Evolutionary conservation across 2,113 vertebrate species (phyloP), one percentile per base, ranked within the genome.

Genomic region (Clarias macrocephalus): DNA sequence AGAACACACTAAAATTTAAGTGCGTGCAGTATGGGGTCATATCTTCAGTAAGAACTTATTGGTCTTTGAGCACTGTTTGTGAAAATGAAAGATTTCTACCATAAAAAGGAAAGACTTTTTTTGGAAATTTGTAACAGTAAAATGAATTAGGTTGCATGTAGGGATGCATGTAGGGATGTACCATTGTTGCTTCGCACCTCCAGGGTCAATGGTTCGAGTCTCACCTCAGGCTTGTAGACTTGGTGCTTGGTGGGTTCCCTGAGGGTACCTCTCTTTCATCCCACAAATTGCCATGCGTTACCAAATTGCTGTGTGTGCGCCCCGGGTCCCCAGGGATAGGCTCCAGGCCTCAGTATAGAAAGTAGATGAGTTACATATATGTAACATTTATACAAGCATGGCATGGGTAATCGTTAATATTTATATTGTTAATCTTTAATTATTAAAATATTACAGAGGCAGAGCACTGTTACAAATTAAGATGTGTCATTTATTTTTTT

Each of bases 1-100:
- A 68, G 66, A 75, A 77, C 23, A 33, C 52, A 76, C 73, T 86
- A 57, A 82, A 88, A 86, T 75, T 83, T 28, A 73, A 83, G 75
- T 63, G 75, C 21, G 70, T 52, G 15, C 60, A 70, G 23, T 77
- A 25, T 10, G 19, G 10, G 37, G n/a, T 10, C 16, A 21, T 80
- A 65, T 23, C 16, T 56, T 62, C 59, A 18, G 52, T 18, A 79
- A 81, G 57, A 80, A 60, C 59, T 7, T 42, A 28, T 8, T 52
- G 80, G 56, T 62, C 70, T 76, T 33, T 62, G 62, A 48, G 23
- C 60, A 25, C 52, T 33, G 9, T 48, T 65, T 62, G 11, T 57
- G 23, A 66, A 48, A 76, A 76, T 48, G 25, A 56, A 7, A 77
- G 3, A 57, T 30, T 28, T 76, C 48, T 42, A 25, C 59, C 16